Percentiles rank a stretch among this genome's conserved stretches.
Evolutionary conservation across 2,113 vertebrate genomes (phyloP).

Genomic region (Felis chaus): DNA sequence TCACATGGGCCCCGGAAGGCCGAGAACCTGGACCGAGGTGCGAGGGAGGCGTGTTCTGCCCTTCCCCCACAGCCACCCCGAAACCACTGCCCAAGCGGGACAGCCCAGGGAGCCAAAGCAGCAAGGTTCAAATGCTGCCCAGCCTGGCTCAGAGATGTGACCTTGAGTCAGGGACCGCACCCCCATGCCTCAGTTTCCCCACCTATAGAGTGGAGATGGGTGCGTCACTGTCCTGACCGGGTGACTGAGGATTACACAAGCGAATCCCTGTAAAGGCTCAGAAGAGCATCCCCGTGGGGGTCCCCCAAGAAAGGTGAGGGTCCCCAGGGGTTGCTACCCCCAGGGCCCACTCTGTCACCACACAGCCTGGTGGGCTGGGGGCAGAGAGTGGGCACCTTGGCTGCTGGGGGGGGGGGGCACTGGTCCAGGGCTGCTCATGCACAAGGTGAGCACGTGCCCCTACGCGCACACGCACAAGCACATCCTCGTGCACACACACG

Average conservation of each 20-base stretch:
- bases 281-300: rapidly evolving
- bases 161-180: neutral
- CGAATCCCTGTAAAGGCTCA: too few species aligned
- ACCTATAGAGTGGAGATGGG: rapidly evolving
- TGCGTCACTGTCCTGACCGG: rapidly evolving
- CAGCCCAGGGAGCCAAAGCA: too few species aligned
- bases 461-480: too few species aligned
- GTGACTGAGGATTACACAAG: neutral
- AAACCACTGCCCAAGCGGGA: neutral
- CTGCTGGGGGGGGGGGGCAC: neutral
- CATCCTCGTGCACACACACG: neutral
- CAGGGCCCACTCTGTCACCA: neutral
- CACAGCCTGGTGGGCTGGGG: neutral
- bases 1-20: neutral
- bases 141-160: neutral
- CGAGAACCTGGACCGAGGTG: too few species aligned
- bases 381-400: rapidly evolving
- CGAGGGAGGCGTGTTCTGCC: neutral
- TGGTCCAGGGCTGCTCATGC: neutral
- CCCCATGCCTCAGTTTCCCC: neutral
- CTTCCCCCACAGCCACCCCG: neutral
- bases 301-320: neutral
- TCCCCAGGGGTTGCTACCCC: neutral
- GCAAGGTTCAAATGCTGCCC: rapidly evolving
- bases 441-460: neutral